Conservation (phyloP, 2,888 invertebrate genomes). For the Blastobasis lacticolella region DNA sequence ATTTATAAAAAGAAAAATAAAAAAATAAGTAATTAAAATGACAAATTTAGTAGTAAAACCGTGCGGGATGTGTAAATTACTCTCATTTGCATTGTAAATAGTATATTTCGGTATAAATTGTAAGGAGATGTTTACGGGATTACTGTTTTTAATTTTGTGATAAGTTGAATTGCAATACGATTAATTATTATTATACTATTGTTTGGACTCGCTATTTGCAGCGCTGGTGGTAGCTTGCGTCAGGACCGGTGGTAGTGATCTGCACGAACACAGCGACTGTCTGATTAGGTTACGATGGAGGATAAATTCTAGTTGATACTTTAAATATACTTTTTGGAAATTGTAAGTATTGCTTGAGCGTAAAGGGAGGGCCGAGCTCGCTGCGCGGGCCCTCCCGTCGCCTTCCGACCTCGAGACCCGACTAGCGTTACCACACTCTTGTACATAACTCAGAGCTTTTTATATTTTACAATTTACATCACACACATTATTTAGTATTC, state of each 20-base stretch:
- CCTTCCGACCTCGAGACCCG: not conserved
- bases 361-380: not conserved
- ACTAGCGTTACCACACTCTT: constrained; percentile 49
- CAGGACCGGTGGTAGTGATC: constrained; percentile 6
- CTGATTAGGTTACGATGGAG: constrained; percentile 6
- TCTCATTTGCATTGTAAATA: constrained; percentile 69
- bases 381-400: constrained; percentile 3
- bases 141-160: constrained; percentile 46
- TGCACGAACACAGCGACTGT: constrained; percentile 41
- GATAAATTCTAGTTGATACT: constrained; percentile 38
- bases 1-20: constrained; percentile 52
- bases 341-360: constrained; percentile 25
- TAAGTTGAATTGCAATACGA: constrained; percentile 59
- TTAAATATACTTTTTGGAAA: constrained; percentile 20
- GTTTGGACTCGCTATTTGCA: constrained; percentile 34
- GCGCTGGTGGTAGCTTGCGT: constrained; percentile 40
- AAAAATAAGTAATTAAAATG: constrained; percentile 42
- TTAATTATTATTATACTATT: constrained; percentile 21
- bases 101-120: constrained; percentile 43
- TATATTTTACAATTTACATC: constrained; percentile 44
- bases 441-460: constrained; percentile 53
- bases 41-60: constrained; percentile 64
- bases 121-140: constrained; percentile 37
- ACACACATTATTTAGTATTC: constrained; percentile 33
- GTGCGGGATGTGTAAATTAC: constrained; percentile 52